phyloP scores from a whole-genome alignment of 2,113 vertebrate species.

The Cavia aperea region DNA sequence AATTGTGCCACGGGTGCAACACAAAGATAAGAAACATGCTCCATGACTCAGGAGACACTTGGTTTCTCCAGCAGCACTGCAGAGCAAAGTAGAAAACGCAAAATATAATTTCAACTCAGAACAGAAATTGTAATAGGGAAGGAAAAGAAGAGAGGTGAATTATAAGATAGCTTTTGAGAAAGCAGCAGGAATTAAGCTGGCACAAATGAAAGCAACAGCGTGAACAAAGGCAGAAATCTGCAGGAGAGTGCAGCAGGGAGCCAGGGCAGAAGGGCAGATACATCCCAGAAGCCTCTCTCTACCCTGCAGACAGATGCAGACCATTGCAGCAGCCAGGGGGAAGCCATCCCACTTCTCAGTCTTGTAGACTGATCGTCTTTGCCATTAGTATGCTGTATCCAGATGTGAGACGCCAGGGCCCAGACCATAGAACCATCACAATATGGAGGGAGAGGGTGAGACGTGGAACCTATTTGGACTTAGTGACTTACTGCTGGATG shows the following conservation, averaged over 20 bases:
- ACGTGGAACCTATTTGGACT: background rate
- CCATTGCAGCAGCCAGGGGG: background rate
- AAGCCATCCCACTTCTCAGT: background rate
- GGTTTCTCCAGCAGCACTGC: background rate
- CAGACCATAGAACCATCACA: no score
- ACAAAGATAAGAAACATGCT: background rate
- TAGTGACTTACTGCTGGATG: background rate
- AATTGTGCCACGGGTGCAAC: background rate
- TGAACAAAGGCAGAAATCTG: background rate
- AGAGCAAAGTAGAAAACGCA: background rate
- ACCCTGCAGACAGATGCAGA: background rate
- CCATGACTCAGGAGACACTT: background rate
- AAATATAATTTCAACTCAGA: background rate
- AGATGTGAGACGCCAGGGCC: background rate
- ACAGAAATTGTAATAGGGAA: background rate
- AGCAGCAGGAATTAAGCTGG: background rate
- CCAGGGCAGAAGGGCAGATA: background rate
- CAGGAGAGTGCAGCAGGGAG: fast-evolving
- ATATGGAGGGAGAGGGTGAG: background rate
- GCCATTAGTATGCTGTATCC: background rate
- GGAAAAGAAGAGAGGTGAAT: background rate
- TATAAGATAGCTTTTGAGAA: background rate
- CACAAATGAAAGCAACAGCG: background rate
- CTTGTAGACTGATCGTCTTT: background rate
- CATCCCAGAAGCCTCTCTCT: fast-evolving